Evolutionary conservation across 2,888 invertebrate species (phyloP).

Genomic region (Drymonia ruficornis): DNA sequence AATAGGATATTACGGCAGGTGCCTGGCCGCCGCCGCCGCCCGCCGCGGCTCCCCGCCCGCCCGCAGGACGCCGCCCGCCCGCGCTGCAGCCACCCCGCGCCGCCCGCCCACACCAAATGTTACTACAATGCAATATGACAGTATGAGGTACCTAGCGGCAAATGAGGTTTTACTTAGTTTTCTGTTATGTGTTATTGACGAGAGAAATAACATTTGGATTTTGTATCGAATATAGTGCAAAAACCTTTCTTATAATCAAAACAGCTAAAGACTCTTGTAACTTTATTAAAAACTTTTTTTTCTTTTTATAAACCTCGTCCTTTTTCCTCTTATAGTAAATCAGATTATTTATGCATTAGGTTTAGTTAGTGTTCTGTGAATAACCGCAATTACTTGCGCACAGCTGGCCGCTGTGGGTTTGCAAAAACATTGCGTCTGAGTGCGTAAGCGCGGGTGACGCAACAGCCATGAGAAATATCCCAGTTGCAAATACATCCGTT

Average conservation of each 20-base stretch:
- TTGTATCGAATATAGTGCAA: not conserved
- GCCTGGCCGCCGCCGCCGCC: slow-evolving; percentile 50
- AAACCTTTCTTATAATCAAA: no score
- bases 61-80: slow-evolving; percentile 32
- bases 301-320: no score
- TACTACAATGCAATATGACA: slow-evolving; percentile 30
- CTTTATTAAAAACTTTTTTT: no score
- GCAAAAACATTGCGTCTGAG: slow-evolving; percentile 34
- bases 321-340: no score
- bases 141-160: slow-evolving; percentile 6
- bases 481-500: not conserved
- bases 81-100: slow-evolving; percentile 18
- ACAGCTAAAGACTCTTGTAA: no score
- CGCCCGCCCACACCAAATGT: slow-evolving; percentile 14
- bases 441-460: slow-evolving; percentile 13
- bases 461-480: not conserved
- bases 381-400: slow-evolving; percentile 20
- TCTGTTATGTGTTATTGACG: not conserved
- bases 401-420: slow-evolving; percentile 22
- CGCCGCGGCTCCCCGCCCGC: slow-evolving; percentile 25
- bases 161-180: slow-evolving; percentile 13
- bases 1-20: slow-evolving; percentile 79
- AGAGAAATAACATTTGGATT: not conserved
- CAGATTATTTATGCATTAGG: no score
- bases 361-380: not conserved